Evolutionary conservation across 2,113 vertebrate species (phyloP).

Genomic region (Climacteris rufus): DNA sequence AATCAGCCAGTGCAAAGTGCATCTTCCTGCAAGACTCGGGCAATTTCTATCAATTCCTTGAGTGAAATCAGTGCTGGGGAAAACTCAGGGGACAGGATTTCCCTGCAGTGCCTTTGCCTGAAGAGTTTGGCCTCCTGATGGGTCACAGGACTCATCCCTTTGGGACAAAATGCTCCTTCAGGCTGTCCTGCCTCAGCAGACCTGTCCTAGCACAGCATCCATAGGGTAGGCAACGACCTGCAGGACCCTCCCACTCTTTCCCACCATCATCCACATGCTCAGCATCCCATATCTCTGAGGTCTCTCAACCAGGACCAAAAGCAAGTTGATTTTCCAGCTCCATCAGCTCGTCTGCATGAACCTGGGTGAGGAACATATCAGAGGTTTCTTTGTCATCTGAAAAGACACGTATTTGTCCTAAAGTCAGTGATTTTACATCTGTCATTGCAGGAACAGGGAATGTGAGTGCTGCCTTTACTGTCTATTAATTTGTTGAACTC

Average conservation of each 20-base stretch:
- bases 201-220: background rate
- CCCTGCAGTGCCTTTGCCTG: background rate
- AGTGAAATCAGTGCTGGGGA: background rate
- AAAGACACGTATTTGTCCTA: accelerated
- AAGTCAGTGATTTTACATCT: background rate
- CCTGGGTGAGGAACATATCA: background rate
- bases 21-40: background rate
- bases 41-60: background rate
- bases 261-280: background rate
- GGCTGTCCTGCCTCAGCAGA: background rate
- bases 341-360: background rate
- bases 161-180: background rate
- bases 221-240: background rate
- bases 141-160: background rate
- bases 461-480: background rate
- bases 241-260: background rate
- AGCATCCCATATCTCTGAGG: background rate
- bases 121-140: background rate
- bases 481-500: background rate
- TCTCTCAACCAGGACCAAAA: background rate
- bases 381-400: background rate
- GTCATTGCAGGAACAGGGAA: background rate
- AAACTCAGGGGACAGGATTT: background rate
- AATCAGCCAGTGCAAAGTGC: background rate
- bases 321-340: background rate